Evolutionary conservation across 2,797 vertebrate species (phyloP), one percentile per base, ranked within the genome.

Genomic region (Labeo calbasu): DNA sequence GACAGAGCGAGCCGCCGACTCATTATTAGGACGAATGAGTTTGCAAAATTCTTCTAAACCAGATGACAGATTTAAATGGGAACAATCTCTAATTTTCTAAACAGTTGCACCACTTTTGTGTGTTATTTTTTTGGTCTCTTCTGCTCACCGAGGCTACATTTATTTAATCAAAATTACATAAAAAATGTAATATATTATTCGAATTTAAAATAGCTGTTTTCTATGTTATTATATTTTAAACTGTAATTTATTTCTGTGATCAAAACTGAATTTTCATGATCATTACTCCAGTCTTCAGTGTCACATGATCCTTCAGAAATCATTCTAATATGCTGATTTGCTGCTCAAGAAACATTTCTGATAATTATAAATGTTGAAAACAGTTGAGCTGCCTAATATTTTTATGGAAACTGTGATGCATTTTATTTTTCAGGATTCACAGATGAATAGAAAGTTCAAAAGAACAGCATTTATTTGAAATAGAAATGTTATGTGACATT

Each of bases 1-100:
- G 48, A 70, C 69, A 73, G n/a, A 63, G 68, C 8, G 76, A 40
- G 13, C 63, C 40, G 11, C 51, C 3, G 36, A 57, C 15, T 80
- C 65, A 57, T 81, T 70, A 57, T 23, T 40, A 70, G 53, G 40
- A 57, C 3, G 4, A 50, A 50, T 32, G 68, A 63, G 69, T 23
- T 25, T 46, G 28, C 46, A 10, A 59, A 71, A 57, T 43, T 71
- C 68, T 72, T 61, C 40, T 28, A 61, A 50, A 59, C 4, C 55
- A 21, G 32, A 59, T 59, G 15, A 72, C 23, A 19, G 43, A 72
- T 48, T 81, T 61, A 48, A 61, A 81, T 17, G 51, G 15, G 65
- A 57, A 23, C 53, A 21, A 32, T 53, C 71, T 1, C 10, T 73
- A 73, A 73, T 21, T 51, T 25, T 73, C 50, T 12, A 28, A 53